Conservation (phyloP, 2,888 invertebrate genomes). For the Cheilosia scutellata region DNA sequence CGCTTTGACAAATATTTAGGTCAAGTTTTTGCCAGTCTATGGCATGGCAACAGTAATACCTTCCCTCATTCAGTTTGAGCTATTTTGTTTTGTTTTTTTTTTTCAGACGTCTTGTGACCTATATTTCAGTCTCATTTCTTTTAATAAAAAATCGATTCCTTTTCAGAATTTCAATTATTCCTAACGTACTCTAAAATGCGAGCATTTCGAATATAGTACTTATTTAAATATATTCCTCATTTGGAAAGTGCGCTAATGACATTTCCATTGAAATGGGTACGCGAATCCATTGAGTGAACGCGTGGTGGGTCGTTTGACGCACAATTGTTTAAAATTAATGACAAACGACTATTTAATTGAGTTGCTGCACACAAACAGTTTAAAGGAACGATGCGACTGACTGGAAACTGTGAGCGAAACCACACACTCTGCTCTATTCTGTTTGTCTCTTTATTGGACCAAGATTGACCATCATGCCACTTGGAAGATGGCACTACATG, state of each 20-base stretch:
- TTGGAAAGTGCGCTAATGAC: constrained; percentile 56
- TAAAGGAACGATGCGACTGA: constrained; percentile 34
- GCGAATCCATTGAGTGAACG: constrained; percentile 50
- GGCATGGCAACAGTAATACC: neutral
- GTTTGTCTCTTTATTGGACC: constrained; percentile 32
- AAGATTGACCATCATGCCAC: constrained; percentile 63
- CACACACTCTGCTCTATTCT: constrained; percentile 8
- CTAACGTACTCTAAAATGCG: neutral
- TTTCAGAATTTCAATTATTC: constrained; percentile 35
- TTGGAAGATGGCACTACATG: constrained; percentile 39
- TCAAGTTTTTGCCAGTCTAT: constrained; percentile 12
- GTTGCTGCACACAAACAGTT: constrained; percentile 65
- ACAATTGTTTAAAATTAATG: constrained; percentile 74
- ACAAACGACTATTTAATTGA: constrained; percentile 71
- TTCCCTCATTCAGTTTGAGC: neutral
- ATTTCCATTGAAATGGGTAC: constrained; percentile 53
- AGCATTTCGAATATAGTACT: constrained; percentile 2
- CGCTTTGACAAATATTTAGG: constrained; percentile 1
- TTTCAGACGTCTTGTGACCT: constrained; percentile 26
- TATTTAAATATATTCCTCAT: neutral
- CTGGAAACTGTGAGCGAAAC: constrained; percentile 28
- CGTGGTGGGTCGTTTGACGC: constrained; percentile 67
- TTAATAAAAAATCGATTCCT: constrained; percentile 28
- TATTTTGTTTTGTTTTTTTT: neutral
- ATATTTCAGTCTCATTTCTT: constrained; percentile 29